A percentile compares a stretch with the other conserved stretches of the same genome.
Conservation (phyloP, 2,113 vertebrate species). For the Acrocephalus arundinaceus region DNA sequence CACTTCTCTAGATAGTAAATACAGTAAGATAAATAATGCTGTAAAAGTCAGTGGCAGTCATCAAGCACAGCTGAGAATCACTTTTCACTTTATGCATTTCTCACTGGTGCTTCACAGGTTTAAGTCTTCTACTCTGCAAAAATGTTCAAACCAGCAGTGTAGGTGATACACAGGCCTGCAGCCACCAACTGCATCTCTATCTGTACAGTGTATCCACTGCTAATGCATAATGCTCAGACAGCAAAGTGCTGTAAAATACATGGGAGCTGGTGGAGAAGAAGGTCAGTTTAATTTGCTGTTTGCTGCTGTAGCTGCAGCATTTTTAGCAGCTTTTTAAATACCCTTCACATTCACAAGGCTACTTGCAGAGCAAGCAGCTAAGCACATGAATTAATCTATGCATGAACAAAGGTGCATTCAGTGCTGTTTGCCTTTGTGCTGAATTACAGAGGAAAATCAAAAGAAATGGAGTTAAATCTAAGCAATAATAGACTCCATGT, state of each 20-base stretch:
- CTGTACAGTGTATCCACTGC: not conserved
- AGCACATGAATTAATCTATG: not conserved
- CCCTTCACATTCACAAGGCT: not conserved
- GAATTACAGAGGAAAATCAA: not conserved
- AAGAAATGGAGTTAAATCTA: not conserved
- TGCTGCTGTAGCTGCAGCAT: not conserved
- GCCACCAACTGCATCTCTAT: not conserved
- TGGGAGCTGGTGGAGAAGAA: not conserved
- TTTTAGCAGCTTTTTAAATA: not conserved
- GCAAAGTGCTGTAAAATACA: not conserved
- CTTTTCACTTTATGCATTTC: not conserved
- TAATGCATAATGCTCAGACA: not conserved
- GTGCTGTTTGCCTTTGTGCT: not conserved
- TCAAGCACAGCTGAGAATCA: not conserved
- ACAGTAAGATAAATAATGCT: not conserved
- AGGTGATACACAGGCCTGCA: not conserved
- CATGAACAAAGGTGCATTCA: not conserved
- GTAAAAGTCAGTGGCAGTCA: not conserved
- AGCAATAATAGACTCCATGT: not conserved
- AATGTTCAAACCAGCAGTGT: not conserved
- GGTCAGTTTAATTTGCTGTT: not conserved
- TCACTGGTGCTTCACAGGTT: not conserved
- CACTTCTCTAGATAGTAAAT: not conserved
- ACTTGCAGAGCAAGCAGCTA: not conserved
- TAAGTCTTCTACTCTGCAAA: not conserved